Evolutionary conservation across 2,888 invertebrate species (phyloP).

Genomic region (Ecliptopera silaceata): DNA sequence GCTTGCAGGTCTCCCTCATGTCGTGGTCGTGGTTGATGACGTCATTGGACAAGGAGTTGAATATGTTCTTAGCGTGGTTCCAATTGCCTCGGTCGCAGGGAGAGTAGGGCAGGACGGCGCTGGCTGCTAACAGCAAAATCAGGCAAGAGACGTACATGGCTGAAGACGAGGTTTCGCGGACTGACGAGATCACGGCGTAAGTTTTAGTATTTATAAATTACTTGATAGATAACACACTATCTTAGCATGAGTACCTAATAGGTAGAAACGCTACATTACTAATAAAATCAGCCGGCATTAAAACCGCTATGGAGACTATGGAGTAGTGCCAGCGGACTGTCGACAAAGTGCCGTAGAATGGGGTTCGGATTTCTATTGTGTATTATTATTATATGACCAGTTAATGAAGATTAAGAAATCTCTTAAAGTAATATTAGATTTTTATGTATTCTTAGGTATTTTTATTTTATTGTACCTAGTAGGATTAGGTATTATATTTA

Average conservation of each 20-base stretch:
- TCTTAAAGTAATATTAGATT: too few relatives aligned
- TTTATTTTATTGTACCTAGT: too few relatives aligned
- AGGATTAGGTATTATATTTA: too few relatives aligned
- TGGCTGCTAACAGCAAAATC: constrained; percentile 12
- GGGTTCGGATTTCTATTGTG: too few relatives aligned
- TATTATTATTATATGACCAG: too few relatives aligned
- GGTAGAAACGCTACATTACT: too few relatives aligned
- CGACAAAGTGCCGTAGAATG: too few relatives aligned
- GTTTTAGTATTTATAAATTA: not conserved
- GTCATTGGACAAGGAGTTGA: constrained; percentile 28
- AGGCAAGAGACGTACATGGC: constrained; percentile 15
- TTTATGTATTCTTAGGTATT: too few relatives aligned
- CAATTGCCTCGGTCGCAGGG: constrained; percentile 17
- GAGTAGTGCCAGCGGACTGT: too few relatives aligned
- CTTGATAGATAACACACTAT: not conserved
- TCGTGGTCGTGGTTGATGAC: constrained; percentile 28
- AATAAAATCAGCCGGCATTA: too few relatives aligned
- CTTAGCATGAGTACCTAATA: not conserved
- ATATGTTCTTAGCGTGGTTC: constrained; percentile 20
- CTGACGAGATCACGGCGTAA: constrained; percentile 2
- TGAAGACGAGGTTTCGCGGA: not conserved
- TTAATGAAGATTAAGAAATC: too few relatives aligned
- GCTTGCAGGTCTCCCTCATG: constrained; percentile 30
- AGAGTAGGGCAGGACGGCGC: constrained; percentile 13
- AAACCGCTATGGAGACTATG: too few relatives aligned